Evolutionary conservation across 2,113 vertebrate genomes (phyloP), one percentile per base, ranked within the genome.

Genomic region (Eptesicus fuscus): DNA sequence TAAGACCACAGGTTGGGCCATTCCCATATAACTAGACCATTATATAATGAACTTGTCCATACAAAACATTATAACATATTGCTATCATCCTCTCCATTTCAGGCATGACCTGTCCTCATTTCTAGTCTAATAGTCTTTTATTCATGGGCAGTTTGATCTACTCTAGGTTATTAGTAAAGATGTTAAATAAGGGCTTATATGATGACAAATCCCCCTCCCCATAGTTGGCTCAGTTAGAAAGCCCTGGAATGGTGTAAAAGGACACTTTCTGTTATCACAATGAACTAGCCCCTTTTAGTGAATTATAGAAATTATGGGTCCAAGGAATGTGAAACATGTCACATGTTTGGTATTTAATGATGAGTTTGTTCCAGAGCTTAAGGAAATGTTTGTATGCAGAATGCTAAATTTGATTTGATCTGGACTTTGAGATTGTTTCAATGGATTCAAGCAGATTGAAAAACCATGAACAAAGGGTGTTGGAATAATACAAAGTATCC

Each of bases 321-420:
- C 70, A 78, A 22, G 79, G 90, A 86, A 17, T 85, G 63, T 86
- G 35, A 32, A 78, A 74, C 42, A 78, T 63, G 65, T 80, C 71
- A 73, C 67, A 79, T 32, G 40, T 51, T 92, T 90, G 83, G 73
- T 93, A 76, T 87, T 95, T 96, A 96, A 89, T 90, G 76, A 91
- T 88, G 49, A 74, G 40, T 86, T 94, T 93, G n/a, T 88, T 82
- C 67, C 83, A 88, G 53, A 82, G 53, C 67, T n/a, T 25, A 88
- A 67, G 44, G 67, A 71, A 88, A 93, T 95, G 74, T 71, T 88
- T 93, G 63, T 65, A 61, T 90, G 61, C 17, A 32, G 74, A 44
- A 93, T 77, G 28, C 76, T 90, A 83, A 92, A 96, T 96, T 73
- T 94, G 82, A 28, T 44, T 96, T 95, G 83, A 91, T 91, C 78